Evolutionary conservation across 2,797 vertebrate species (phyloP).

Genomic region (Heterohyrax brucei): DNA sequence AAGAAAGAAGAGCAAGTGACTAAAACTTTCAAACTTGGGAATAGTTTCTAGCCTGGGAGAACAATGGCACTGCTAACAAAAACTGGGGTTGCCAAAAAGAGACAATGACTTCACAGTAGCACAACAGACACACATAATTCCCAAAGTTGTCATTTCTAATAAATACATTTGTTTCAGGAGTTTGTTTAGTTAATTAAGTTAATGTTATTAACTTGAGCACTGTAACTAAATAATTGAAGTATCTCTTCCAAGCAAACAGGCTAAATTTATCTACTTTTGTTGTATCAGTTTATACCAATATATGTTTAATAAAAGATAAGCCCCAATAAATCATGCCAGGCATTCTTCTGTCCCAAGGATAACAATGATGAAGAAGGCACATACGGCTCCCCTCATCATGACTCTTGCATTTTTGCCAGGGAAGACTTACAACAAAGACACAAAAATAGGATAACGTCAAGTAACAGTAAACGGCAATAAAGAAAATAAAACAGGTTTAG

Average conservation of each 20-base stretch:
- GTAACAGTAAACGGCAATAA: background rate
- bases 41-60: slow-evolving; percentile 4
- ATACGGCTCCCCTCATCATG: background rate
- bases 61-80: background rate
- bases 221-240: background rate
- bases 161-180: slow-evolving; percentile 3
- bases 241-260: background rate
- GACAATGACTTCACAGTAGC: background rate
- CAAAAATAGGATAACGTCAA: background rate
- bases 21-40: background rate
- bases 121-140: background rate
- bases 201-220: background rate
- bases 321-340: background rate
- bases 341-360: background rate
- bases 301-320: background rate
- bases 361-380: background rate
- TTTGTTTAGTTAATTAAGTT: slow-evolving; percentile 22
- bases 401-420: background rate
- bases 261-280: background rate
- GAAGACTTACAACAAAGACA: background rate
- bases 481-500: slow-evolving; percentile 2
- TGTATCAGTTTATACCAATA: background rate
- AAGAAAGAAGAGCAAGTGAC: background rate
- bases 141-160: slow-evolving; percentile 12
- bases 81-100: background rate